These are phyloP conservation scores for Neosalanx taihuensis DNA, from an alignment of 2,797 vertebrate genomes.

Conservation along the genomic window DNA sequence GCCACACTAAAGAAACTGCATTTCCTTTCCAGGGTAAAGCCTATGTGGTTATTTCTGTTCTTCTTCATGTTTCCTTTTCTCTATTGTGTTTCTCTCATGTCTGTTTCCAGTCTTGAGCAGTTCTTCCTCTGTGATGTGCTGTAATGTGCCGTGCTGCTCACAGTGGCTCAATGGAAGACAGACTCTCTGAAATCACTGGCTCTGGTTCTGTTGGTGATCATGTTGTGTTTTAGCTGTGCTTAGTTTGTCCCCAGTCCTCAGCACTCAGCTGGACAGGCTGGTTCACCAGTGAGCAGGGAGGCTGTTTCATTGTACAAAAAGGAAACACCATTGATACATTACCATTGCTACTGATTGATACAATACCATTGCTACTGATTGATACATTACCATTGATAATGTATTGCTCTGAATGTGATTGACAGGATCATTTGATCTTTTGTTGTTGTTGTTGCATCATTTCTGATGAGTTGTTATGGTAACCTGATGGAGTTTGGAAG, in stretches of 20 bases:
- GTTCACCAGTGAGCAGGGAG: background rate
- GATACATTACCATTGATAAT: background rate
- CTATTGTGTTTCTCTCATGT: background rate
- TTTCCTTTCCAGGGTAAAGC: conserved; percentile 15
- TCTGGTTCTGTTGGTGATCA: background rate
- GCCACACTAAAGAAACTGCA: background rate
- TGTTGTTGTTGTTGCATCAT: conserved; percentile 5
- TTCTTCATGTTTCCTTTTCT: conserved; percentile 2
- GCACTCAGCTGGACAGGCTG: conserved; percentile 5
- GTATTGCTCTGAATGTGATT: conserved; percentile 4
- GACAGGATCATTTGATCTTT: background rate
- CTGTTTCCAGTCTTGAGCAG: background rate
- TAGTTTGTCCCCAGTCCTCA: background rate
- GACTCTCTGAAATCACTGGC: background rate
- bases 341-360: too few relatives aligned
- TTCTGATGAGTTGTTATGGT: background rate
- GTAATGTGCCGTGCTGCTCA: background rate
- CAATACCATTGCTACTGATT: too few relatives aligned
- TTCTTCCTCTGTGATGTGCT: conserved; percentile 3
- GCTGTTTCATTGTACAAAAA: background rate
- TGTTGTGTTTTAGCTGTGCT: conserved; percentile 6
- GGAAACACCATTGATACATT: background rate
- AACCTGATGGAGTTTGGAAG: conserved; percentile 1
- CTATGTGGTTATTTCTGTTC: conserved; percentile 9
- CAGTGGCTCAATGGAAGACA: conserved; percentile 1